Percentiles rank a stretch among this genome's conserved stretches.
phyloP scores from a whole-genome alignment of 1,140 invertebrate species.

The Drosophila lacertosa region DNA sequence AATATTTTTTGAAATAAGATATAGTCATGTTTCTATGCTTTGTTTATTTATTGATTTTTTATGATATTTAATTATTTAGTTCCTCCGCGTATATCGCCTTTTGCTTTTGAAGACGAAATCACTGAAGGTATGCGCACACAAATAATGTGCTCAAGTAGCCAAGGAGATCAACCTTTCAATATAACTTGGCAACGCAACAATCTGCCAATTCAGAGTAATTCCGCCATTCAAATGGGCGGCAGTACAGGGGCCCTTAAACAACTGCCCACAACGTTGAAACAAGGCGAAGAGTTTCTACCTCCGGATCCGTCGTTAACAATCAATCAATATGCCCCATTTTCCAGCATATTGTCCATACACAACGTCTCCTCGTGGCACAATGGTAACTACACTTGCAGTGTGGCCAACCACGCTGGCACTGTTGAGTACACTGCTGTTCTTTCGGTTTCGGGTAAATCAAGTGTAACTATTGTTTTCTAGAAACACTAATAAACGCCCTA shows the following conservation, averaged over 20 bases:
- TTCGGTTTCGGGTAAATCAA: constrained; percentile 87
- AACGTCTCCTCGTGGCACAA: constrained; percentile 87
- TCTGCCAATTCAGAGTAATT: constrained; percentile 67
- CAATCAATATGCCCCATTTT: constrained; percentile 84
- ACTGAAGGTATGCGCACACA: constrained; percentile 91
- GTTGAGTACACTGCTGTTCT: constrained; percentile 87
- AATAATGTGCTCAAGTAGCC: constrained; percentile 90
- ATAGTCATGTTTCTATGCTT: too few relatives aligned
- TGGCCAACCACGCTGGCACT: constrained; percentile 86
- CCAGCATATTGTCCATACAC: constrained; percentile 87
- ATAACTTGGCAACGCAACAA: constrained; percentile 88
- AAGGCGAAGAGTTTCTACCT: constrained; percentile 42
- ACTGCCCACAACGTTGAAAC: constrained; percentile 15
- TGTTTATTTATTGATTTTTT: constrained; percentile 33
- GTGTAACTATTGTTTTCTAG: constrained; percentile 50
- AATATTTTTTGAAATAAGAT: not conserved
- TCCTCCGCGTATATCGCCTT: constrained; percentile 87
- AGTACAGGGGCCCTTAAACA: constrained; percentile 11
- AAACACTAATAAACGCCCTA: constrained; percentile 19
- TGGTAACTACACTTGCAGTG: constrained; percentile 88
- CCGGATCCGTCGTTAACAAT: constrained; percentile 68
- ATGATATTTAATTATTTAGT: constrained; percentile 84
- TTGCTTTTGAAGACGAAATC: constrained; percentile 87
- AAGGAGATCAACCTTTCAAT: constrained; percentile 90
- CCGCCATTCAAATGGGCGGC: constrained; percentile 17